Conservation (phyloP, 2,113 vertebrate species). For the Chloropsis hardwickii region DNA sequence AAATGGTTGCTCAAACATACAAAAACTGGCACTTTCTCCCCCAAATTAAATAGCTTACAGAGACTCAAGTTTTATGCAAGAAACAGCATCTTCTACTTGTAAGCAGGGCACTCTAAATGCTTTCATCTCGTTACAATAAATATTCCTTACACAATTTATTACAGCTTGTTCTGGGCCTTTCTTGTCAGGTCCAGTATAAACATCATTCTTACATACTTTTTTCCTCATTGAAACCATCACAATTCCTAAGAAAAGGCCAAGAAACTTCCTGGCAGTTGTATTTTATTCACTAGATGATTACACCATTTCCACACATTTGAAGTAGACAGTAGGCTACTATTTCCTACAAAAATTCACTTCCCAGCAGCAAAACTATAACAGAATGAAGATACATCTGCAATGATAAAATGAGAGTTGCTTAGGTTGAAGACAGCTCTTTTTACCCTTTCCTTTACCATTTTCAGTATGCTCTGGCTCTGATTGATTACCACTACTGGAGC, state of each 20-base stretch:
- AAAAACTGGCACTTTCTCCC: background rate
- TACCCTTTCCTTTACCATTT: slow-evolving; percentile 79
- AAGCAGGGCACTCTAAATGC: background rate
- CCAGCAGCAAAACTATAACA: background rate
- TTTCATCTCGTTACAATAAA: background rate
- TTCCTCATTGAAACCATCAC: background rate
- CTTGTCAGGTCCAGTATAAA: background rate
- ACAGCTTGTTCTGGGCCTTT: background rate
- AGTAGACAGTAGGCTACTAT: background rate
- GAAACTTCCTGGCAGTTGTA: background rate
- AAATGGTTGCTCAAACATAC: background rate
- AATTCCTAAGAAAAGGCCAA: background rate
- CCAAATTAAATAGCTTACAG: background rate
- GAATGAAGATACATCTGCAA: background rate
- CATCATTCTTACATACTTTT: background rate
- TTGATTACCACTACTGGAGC: slow-evolving; percentile 86
- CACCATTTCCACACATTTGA: background rate
- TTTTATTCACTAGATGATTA: background rate
- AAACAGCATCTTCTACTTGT: background rate
- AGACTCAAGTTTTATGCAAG: background rate
- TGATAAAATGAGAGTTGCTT: background rate
- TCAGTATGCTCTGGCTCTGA: slow-evolving; percentile 82
- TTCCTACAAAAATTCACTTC: background rate
- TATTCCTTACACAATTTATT: background rate
- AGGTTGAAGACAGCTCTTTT: background rate